Evolutionary conservation across 2,113 vertebrate genomes (phyloP).

Genomic region (Sarotherodon lohbergeri): DNA sequence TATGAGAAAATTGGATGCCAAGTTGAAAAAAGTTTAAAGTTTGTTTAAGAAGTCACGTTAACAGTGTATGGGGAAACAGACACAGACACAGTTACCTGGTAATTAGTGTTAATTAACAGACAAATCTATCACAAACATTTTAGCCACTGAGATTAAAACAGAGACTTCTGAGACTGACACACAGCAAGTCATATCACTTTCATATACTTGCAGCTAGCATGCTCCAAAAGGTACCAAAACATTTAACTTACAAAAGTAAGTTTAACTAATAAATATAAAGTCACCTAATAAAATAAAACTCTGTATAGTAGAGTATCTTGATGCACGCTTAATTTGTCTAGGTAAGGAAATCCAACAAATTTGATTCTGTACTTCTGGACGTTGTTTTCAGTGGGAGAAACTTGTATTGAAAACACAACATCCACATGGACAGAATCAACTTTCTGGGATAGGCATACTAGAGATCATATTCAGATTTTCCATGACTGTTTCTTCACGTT

Average conservation of each 20-base stretch:
- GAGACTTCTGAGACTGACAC: neutral
- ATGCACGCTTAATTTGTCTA: neutral
- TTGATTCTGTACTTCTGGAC: neutral
- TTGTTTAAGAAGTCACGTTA: neutral
- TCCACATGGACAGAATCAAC: neutral
- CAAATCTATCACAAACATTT: neutral
- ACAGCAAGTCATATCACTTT: neutral
- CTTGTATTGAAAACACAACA: neutral
- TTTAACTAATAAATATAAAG: neutral
- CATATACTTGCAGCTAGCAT: neutral
- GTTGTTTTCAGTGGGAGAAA: neutral
- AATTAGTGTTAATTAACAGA: neutral
- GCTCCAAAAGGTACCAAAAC: neutral
- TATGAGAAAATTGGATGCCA: neutral
- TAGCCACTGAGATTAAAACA: neutral
- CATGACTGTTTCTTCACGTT: neutral
- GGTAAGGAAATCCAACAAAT: neutral
- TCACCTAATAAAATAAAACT: neutral
- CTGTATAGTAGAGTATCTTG: neutral
- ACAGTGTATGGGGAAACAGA: neutral
- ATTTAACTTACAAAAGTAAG: neutral
- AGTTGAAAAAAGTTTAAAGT: fast-evolving
- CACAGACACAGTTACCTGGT: neutral
- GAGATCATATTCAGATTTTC: neutral
- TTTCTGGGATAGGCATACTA: neutral